Conservation (phyloP, 2,113 vertebrate genomes). For the Nettapus auritus region DNA sequence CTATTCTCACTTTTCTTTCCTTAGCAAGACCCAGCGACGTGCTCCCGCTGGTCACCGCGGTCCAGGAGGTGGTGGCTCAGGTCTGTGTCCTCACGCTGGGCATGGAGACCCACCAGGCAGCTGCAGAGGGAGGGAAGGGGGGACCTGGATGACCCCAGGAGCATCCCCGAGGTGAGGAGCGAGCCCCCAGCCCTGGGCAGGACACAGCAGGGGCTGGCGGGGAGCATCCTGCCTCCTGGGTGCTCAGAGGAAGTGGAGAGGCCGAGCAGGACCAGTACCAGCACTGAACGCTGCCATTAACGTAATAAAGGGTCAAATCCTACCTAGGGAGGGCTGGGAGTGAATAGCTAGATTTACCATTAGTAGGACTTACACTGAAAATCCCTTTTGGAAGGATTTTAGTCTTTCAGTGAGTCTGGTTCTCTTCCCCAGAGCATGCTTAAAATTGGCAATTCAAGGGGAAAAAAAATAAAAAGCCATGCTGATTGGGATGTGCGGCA, state of each 20-base stretch:
- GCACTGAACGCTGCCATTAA: neutral
- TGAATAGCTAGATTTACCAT: constrained; percentile 21
- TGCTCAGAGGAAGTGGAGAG: neutral
- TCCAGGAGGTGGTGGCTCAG: too few relatives aligned
- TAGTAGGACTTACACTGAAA: constrained; percentile 23
- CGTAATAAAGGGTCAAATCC: constrained; percentile 13
- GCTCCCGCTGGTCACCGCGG: neutral
- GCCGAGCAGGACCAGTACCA: rapidly evolving
- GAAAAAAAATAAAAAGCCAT: neutral
- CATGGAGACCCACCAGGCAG: too few relatives aligned
- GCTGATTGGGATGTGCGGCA: neutral
- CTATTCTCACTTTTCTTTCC: neutral
- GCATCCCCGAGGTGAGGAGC: too few relatives aligned
- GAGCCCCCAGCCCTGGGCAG: rapidly evolving
- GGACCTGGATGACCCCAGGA: neutral
- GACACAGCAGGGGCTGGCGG: neutral
- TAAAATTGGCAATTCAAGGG: neutral
- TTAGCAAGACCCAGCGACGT: neutral
- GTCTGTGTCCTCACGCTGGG: too few relatives aligned
- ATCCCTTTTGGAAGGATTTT: constrained; percentile 41
- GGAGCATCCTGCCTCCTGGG: too few relatives aligned
- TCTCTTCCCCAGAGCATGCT: neutral
- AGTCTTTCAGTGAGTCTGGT: neutral
- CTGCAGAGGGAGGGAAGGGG: neutral
- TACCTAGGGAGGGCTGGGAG: neutral